These are phyloP conservation scores for Gallinago jamesoni DNA, from an alignment of 2,113 vertebrate genomes.

Conservation along the genomic window DNA sequence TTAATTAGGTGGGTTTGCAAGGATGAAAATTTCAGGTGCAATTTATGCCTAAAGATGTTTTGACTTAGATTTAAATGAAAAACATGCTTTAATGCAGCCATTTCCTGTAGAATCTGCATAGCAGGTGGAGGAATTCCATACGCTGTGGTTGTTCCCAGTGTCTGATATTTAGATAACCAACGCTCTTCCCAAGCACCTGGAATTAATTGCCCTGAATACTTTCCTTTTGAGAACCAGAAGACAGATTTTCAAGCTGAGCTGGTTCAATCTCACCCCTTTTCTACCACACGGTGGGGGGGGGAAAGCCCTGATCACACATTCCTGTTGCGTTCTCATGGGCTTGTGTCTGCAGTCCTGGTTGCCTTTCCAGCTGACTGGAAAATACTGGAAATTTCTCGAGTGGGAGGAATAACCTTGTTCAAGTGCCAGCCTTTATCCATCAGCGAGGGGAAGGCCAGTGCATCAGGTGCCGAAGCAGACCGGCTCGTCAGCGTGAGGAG, in stretches of 20 bases:
- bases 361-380: background rate
- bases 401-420: background rate
- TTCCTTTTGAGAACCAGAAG: background rate
- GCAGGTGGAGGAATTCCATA: background rate
- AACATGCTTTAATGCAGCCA: rapidly evolving
- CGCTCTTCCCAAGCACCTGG: background rate
- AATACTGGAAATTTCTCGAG: background rate
- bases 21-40: background rate
- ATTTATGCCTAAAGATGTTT: background rate
- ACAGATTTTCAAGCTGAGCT: background rate
- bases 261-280: background rate
- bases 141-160: rapidly evolving
- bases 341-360: background rate
- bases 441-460: background rate
- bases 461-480: background rate
- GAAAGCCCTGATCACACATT: background rate
- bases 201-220: background rate
- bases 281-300: background rate
- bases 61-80: background rate
- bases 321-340: background rate
- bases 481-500: background rate
- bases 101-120: background rate
- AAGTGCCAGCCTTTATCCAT: background rate
- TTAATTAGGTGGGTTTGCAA: background rate
- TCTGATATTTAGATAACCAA: background rate